phyloP scores from a whole-genome alignment of 2,888 invertebrate species.

The Melanostoma mellinum region DNA sequence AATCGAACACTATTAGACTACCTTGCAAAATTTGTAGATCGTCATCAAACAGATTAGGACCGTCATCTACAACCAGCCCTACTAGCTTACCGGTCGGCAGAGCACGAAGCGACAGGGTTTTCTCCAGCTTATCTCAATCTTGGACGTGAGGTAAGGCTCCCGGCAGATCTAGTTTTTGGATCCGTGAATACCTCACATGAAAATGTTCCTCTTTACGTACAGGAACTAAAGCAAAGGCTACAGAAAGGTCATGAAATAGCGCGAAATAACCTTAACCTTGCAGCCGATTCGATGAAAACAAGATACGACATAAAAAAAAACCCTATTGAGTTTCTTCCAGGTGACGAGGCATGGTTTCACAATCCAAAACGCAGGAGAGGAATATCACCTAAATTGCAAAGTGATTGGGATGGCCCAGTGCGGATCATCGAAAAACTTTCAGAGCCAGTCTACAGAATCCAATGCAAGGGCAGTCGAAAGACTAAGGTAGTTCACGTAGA shows the following conservation, averaged over 20 bases:
- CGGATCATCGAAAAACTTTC: neutral
- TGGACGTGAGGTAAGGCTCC: neutral
- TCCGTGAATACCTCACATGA: neutral
- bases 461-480: too few species aligned
- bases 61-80: constrained; percentile 5
- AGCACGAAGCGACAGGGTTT: constrained; percentile 4
- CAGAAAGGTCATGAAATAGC: neutral
- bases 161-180: neutral
- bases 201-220: neutral
- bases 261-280: neutral
- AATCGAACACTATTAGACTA: constrained; percentile 8
- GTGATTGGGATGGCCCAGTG: constrained; percentile 8
- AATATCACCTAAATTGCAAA: constrained; percentile 3
- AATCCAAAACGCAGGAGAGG: constrained; percentile 2
- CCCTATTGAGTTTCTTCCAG: neutral
- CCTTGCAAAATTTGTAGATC: neutral
- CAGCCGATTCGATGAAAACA: neutral
- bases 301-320: neutral
- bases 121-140: constrained; percentile 1
- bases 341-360: constrained; percentile 1
- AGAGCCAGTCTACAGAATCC: neutral
- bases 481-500: too few species aligned
- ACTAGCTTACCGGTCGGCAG: neutral
- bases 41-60: constrained; percentile 19
- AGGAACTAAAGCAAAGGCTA: neutral